Conservation (phyloP, 2,113 vertebrate genomes). For the Nibea albiflora region DNA sequence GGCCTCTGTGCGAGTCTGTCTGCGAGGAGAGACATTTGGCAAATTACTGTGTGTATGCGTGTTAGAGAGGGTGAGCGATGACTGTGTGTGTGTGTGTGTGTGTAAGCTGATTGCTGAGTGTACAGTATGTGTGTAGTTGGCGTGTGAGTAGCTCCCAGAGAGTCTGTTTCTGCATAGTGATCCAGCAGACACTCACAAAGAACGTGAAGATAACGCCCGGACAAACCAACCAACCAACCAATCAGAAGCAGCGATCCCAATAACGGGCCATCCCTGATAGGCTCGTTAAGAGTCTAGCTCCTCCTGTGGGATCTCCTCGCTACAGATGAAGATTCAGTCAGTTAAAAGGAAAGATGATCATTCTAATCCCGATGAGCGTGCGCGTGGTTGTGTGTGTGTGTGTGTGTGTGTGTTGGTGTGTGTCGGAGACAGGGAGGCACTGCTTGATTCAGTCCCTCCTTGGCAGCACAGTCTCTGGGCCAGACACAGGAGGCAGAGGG, state of each 20-base stretch:
- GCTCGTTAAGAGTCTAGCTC: conserved; percentile 63
- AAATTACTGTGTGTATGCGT: conserved; percentile 77
- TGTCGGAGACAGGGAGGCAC: conserved; percentile 72
- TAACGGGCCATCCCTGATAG: conserved; percentile 46
- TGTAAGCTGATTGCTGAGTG: conserved; percentile 55
- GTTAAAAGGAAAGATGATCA: conserved; percentile 61
- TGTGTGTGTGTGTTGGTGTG: conserved; percentile 34
- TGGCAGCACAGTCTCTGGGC: conserved; percentile 75
- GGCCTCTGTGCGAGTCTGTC: conserved; percentile 83
- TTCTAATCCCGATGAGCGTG: conserved; percentile 46
- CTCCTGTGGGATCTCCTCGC: conserved; percentile 52
- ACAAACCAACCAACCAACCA: conserved; percentile 35
- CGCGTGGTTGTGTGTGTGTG: conserved; percentile 12
- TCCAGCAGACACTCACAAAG: conserved; percentile 81
- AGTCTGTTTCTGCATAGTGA: conserved; percentile 82
- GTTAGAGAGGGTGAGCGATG: conserved; percentile 38
- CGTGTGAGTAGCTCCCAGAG: conserved; percentile 78
- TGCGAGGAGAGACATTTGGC: conserved; percentile 90
- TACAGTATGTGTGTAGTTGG: conserved; percentile 40
- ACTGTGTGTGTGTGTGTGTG: conserved; percentile 27
- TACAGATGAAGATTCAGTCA: conserved; percentile 57
- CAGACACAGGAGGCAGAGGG: conserved; percentile 70
- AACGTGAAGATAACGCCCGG: conserved; percentile 42
- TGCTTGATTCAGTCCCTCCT: conserved; percentile 75
- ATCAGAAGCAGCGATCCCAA: conserved; percentile 60